Base-by-base conservation (phyloP, 2,797 vertebrate genomes). In the Fundulus diaphanus region DNA sequence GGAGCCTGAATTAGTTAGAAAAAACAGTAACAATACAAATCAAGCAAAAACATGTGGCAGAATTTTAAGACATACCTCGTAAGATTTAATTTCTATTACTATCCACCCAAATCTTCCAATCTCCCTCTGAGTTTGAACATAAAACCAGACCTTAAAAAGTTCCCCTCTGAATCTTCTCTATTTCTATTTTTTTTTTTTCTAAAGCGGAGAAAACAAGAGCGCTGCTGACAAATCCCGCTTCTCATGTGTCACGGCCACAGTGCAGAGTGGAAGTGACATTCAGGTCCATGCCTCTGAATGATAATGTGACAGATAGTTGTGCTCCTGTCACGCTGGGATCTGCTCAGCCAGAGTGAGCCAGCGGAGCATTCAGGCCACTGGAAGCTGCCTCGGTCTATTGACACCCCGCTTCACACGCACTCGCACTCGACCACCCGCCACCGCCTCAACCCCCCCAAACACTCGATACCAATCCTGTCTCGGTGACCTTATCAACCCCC, bases 241-340 rank as follows among this genome's bases (percentile, higher is more conserved):
- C 70, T 70, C 54, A 18, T 66, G 73, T 80, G 82, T 78, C 83
- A 71, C 27, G 22, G 61, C 61, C 0, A 8, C 42, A 7, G 74
- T 40, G 80, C 68, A 27, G 70, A 82, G 79, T 76, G 57, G 82
- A 82, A 76, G 79, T 85, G 88, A 84, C 88, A 70, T 87, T 76
- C 79, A 76, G 79, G 78, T 83, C 73, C 76, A 83, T 82, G 83
- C 78, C 79, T 87, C 72, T 78, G 80, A 89, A 88, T 90, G 76
- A 86, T 88, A 91, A 89, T 91, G 84, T 90, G 91, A 93, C 89
- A 89, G 89, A 87, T 82, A 90, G 83, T 65, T 24, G 46, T 88
- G 86, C 82, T 88, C 80, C 90, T 86, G 90, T 91, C 93, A 89
- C 73, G 82, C 70, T 73, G 74, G 75, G 72, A 86, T 90, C 84